These are phyloP conservation scores for Hemithea aestivaria DNA, from an alignment of 2,888 invertebrate genomes.

Conservation along the genomic window DNA sequence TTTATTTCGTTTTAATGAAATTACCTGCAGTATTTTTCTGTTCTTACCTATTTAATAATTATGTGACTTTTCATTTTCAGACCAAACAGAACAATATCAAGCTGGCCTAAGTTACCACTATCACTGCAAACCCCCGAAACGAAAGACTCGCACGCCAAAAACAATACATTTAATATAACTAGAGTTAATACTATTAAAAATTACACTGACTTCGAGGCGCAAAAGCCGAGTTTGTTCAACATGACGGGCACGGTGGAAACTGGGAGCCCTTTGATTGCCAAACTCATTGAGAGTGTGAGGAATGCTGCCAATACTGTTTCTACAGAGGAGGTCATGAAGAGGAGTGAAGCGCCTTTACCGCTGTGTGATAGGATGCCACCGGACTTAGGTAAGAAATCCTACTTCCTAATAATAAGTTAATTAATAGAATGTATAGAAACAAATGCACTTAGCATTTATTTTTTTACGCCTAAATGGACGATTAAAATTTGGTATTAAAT, in stretches of 20 bases:
- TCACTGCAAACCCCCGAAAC: constrained; percentile 33
- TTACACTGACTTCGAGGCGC: constrained; percentile 30
- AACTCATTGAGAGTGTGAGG: constrained; percentile 50
- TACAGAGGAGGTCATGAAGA: constrained; percentile 45
- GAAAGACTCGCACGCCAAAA: constrained; percentile 28
- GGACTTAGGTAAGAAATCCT: constrained; percentile 80
- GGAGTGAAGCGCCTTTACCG: constrained; percentile 50
- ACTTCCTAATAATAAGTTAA: too few species aligned
- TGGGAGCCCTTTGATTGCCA: constrained; percentile 43
- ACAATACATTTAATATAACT: constrained; percentile 20
- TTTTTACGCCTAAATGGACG: too few species aligned
- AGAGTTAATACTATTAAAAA: constrained; percentile 26
- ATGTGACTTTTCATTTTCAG: constrained; percentile 38
- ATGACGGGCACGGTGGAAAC: constrained; percentile 16
- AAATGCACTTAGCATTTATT: too few species aligned
- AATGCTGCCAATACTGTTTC: constrained; percentile 47
- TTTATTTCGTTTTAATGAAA: too few species aligned
- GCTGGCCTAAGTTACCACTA: constrained; percentile 45
- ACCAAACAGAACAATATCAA: constrained; percentile 41
- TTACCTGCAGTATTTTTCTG: too few species aligned
- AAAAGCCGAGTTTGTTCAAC: constrained; percentile 32
- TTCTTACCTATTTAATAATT: too few species aligned
- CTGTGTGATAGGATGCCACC: constrained; percentile 81
- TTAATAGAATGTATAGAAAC: too few species aligned
- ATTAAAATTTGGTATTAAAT: too few species aligned